phyloP scores from a whole-genome alignment of 2,888 invertebrate species.

The Pollenia amentaria region DNA sequence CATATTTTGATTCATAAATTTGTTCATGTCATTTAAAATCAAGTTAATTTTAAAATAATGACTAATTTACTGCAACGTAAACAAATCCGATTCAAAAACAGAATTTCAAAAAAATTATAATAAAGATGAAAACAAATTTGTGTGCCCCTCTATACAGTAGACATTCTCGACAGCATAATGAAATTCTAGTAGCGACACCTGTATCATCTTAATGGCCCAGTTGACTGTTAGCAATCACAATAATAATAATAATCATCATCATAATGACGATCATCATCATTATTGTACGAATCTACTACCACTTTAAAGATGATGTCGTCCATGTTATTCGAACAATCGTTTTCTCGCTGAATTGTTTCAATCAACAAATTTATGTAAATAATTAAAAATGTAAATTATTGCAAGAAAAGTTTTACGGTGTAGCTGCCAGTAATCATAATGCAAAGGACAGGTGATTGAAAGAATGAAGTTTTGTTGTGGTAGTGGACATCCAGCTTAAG shows the following conservation, averaged over 20 bases:
- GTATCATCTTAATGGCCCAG: slow-evolving; percentile 66
- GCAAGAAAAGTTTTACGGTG: slow-evolving; percentile 29
- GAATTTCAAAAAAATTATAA: slow-evolving; percentile 14
- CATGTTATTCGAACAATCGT: not conserved
- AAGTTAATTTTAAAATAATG: slow-evolving; percentile 66
- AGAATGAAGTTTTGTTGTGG: slow-evolving; percentile 1
- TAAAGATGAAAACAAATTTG: slow-evolving; percentile 29
- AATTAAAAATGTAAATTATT: slow-evolving; percentile 64
- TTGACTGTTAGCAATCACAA: slow-evolving; percentile 68
- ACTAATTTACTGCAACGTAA: slow-evolving; percentile 59
- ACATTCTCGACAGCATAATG: slow-evolving; percentile 19
- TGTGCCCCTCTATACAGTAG: not conserved
- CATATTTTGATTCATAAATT: slow-evolving; percentile 68
- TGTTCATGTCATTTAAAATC: slow-evolving; percentile 52
- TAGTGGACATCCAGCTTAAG: too few relatives aligned
- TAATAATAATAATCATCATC: slow-evolving; percentile 63
- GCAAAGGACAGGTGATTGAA: slow-evolving; percentile 9
- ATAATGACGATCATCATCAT: slow-evolving; percentile 49
- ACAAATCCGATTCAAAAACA: slow-evolving; percentile 42
- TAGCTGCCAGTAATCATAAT: not conserved
- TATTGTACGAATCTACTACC: not conserved
- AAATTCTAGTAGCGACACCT: slow-evolving; percentile 73
- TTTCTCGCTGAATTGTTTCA: slow-evolving; percentile 14
- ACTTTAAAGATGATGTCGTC: not conserved
- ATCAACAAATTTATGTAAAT: slow-evolving; percentile 53